Base-by-base conservation (phyloP, 1,140 invertebrate species). In the Ceratitis capitata region DNA sequence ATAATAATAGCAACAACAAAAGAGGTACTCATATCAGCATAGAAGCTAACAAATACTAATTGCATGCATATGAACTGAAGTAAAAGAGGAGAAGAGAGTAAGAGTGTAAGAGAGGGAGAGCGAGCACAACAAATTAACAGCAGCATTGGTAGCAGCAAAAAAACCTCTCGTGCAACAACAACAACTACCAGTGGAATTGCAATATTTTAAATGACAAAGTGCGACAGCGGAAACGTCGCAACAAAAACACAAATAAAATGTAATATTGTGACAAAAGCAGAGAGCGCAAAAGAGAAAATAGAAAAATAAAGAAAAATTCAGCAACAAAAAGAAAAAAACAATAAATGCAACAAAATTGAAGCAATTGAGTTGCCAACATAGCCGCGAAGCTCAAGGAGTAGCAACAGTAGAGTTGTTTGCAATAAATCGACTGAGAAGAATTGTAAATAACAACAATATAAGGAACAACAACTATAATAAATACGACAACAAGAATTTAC, bases 31-130 rank as follows among this genome's bases (percentile, higher is more conserved):
- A 78, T n/a, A 45, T 10, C 42, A 42, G 12, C 23, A 35, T 2
- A n/a, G 19, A 47, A 45, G 69, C 69, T 26, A 78, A 78, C 35
- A 42, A 78, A 78, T 69, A 35, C 61, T 69, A 69, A 69, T 69
- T 69, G 32, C 35, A 69, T 69, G 29, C 61, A 69, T 19, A 69
- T 35, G 29, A 69, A 26, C 26, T 26, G 58, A 14, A 14, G 23
- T 26, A 14, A 9, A 14, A 32, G 58, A 19, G n/a, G 1, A 23
- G 58, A 10, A 61, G 58, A 23, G 26, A 26, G 58, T 29, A 26
- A 32, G 26, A 32, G 1, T 26, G 58, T 23, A 10, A 61, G 58
- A 23, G 26, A 26, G 58, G 29, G 58, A 32, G 26, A 32, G 1
- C 7, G 26, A 14, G 58, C 26, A 61, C 51, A 53, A 19, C 14